Evolutionary conservation across 23 tunicate genomes (phyloP).

Genomic region (Clavelina lepadiformis): DNA sequence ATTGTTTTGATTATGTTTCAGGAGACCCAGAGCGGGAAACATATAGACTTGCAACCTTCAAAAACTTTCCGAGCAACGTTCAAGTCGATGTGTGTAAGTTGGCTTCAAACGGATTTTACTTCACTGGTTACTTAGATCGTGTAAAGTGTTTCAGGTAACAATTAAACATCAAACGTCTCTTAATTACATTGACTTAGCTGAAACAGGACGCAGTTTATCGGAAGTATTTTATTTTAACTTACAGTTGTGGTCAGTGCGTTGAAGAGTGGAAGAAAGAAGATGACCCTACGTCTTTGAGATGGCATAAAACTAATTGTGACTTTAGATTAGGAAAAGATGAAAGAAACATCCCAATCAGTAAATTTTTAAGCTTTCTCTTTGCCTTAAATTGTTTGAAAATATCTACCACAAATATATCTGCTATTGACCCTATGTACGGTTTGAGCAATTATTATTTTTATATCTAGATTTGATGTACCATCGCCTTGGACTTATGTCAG

Average conservation of each 20-base stretch:
- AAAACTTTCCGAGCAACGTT: conserved; percentile 1
- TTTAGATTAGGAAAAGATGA: conserved; percentile 1
- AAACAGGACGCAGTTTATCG: no score
- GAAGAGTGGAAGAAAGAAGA: conserved; percentile 36
- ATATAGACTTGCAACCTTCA: conserved; percentile 21
- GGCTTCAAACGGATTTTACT: conserved; percentile 38
- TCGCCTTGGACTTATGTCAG: no score
- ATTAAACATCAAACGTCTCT: neutral
- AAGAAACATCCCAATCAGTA: conserved; percentile 17
- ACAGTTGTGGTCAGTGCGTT: conserved; percentile 29
- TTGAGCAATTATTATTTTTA: no score
- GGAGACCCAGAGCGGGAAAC: conserved; percentile 27
- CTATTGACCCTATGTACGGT: no score
- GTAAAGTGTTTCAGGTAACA: conserved; percentile 42
- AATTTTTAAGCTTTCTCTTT: no score
- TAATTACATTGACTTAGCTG: neutral
- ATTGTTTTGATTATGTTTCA: no score
- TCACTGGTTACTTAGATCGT: conserved; percentile 40
- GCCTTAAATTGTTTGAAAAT: no score
- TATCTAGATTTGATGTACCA: no score
- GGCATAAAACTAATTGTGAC: conserved; percentile 34
- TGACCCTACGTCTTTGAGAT: conserved; percentile 9
- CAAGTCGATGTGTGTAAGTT: conserved; percentile 7
- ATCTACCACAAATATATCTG: no score
- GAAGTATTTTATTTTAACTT: no score